These are phyloP conservation scores for Drosophila koepferae DNA, from an alignment of 2,888 invertebrate genomes.

Conservation along the genomic window DNA sequence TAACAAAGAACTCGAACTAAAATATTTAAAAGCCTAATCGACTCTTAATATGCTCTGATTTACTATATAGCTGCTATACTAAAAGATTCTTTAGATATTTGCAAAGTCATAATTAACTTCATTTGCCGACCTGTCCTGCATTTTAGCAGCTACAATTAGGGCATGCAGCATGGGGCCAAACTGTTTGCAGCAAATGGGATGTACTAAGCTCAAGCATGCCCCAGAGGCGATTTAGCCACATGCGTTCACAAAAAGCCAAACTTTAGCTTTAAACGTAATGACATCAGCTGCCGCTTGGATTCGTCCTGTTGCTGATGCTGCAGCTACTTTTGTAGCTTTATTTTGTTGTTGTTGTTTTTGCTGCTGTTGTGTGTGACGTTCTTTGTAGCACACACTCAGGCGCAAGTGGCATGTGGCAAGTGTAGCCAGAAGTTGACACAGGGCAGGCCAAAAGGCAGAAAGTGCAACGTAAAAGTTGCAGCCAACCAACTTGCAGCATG, in stretches of 20 bases:
- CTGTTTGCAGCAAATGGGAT: constrained; percentile 1
- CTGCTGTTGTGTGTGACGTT: constrained; percentile 26
- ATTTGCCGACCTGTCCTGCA: not conserved
- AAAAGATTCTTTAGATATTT: not conserved
- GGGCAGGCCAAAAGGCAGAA: constrained; percentile 53
- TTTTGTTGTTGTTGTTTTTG: constrained; percentile 1
- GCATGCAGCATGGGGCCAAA: not conserved
- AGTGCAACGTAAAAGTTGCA: constrained; percentile 72
- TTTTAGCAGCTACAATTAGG: not conserved
- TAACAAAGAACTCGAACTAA: not conserved
- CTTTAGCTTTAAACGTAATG: constrained; percentile 56
- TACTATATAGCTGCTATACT: not conserved
- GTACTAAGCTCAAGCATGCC: constrained; percentile 12
- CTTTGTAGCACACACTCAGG: constrained; percentile 59
- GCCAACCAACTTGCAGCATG: constrained; percentile 33
- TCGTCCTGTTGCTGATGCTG: constrained; percentile 12
- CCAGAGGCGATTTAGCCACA: constrained; percentile 16
- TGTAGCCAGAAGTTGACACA: constrained; percentile 31
- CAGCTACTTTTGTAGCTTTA: not conserved
- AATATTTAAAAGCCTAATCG: not conserved
- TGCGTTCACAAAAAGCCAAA: constrained; percentile 24
- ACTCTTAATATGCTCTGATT: not conserved
- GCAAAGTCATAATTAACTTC: not conserved
- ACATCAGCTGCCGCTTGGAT: constrained; percentile 47
- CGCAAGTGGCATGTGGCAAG: constrained; percentile 34